phyloP scores from a whole-genome alignment of 2,888 invertebrate genomes.

The Amitus sp. region DNA sequence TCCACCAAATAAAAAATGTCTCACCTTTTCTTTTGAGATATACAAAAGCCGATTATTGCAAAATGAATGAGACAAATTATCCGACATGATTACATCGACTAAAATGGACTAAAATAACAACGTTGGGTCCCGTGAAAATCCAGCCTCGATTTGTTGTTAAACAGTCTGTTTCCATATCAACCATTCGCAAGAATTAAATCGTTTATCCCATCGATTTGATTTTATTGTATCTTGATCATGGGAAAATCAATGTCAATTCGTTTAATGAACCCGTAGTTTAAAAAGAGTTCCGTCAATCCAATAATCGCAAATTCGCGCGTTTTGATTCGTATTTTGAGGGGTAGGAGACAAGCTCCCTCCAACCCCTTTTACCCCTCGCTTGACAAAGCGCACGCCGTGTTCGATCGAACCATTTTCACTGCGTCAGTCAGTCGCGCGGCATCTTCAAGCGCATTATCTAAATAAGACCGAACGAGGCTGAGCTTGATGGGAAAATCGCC shows the following conservation, averaged over 20 bases:
- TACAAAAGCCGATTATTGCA: slow-evolving; percentile 16
- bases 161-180: slow-evolving; percentile 23
- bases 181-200: too few relatives aligned
- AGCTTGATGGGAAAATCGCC: too few relatives aligned
- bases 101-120: too few relatives aligned
- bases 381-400: slow-evolving; percentile 51
- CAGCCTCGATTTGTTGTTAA: slow-evolving; percentile 7
- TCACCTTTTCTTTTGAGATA: slow-evolving; percentile 22
- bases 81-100: slow-evolving; percentile 10
- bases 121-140: too few relatives aligned
- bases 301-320: slow-evolving; percentile 20
- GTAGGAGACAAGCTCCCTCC: slow-evolving; percentile 13
- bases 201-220: too few relatives aligned
- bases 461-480: not conserved
- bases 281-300: too few relatives aligned
- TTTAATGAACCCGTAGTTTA: too few relatives aligned
- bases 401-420: slow-evolving; percentile 60
- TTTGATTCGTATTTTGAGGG: slow-evolving; percentile 35
- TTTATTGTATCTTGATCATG: too few relatives aligned
- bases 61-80: slow-evolving; percentile 8
- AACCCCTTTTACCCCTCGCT: slow-evolving; percentile 28
- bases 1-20: slow-evolving; percentile 8
- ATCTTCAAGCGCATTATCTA: slow-evolving; percentile 33
- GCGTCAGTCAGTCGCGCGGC: slow-evolving; percentile 59
- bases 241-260: too few relatives aligned